These are phyloP conservation scores for Linurgus olivaceus DNA, from an alignment of 2,797 vertebrate genomes.

Conservation along the genomic window DNA sequence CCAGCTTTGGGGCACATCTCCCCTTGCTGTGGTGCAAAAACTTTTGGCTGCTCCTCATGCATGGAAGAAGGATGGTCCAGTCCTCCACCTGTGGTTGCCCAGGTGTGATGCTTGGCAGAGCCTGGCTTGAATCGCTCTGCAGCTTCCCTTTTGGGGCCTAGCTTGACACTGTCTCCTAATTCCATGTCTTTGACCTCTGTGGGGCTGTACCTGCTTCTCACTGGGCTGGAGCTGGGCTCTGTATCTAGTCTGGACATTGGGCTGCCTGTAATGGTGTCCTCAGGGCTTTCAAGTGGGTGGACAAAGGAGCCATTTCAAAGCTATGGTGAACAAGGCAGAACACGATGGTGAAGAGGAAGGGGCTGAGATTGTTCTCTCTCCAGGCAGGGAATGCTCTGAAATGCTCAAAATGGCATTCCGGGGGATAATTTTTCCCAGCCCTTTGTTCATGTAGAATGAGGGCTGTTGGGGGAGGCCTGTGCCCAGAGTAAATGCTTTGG, in stretches of 20 bases:
- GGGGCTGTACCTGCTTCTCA: neutral
- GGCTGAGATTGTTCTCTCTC: neutral
- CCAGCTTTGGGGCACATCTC: neutral
- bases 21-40: neutral
- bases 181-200: fast-evolving
- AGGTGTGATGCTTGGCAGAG: neutral
- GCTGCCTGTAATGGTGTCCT: neutral
- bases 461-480: neutral
- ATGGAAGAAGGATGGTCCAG: neutral
- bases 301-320: constrained; percentile 30
- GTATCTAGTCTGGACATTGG: neutral
- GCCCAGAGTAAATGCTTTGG: neutral
- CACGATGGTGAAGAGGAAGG: neutral
- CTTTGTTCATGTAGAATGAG: constrained; percentile 32
- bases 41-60: neutral
- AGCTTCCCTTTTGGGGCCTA: neutral
- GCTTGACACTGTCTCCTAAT: neutral
- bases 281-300: neutral
- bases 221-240: neutral
- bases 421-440: neutral
- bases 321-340: neutral
- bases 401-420: neutral
- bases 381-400: constrained; percentile 9
- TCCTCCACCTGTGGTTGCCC: neutral
- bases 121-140: fast-evolving